Percentiles rank a stretch among this genome's conserved stretches.
These are phyloP conservation scores for Anaspis maculata DNA, from an alignment of 2,888 invertebrate genomes.

Conservation along the genomic window DNA sequence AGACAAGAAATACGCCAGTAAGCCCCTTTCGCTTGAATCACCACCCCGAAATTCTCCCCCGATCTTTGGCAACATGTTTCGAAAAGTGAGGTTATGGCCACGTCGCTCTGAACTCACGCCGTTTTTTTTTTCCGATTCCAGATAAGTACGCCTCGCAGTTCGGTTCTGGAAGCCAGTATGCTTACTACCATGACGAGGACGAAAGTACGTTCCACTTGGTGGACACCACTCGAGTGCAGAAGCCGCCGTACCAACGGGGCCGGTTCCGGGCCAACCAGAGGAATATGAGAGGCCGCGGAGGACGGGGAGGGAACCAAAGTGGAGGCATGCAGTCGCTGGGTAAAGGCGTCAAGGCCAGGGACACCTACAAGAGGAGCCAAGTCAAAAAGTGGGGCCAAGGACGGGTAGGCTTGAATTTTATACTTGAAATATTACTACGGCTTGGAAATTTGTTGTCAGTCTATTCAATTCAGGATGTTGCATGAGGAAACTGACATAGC, in stretches of 20 bases:
- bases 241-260: constrained; percentile 88
- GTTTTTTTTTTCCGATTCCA: constrained; percentile 34
- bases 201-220: constrained; percentile 98
- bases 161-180: constrained; percentile 92
- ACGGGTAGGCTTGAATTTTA: constrained; percentile 39
- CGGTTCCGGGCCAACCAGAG: constrained; percentile 76
- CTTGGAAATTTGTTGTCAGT: not conserved
- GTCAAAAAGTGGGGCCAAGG: constrained; percentile 84
- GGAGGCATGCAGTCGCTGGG: constrained; percentile 74
- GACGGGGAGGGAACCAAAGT: constrained; percentile 59
- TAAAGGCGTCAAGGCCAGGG: constrained; percentile 72
- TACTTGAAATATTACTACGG: constrained; percentile 4
- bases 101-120: not conserved
- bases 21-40: constrained; percentile 36
- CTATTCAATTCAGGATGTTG: too few species aligned
- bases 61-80: not conserved
- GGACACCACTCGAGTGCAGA: constrained; percentile 83
- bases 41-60: too few species aligned
- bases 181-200: constrained; percentile 98
- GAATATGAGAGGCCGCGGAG: constrained; percentile 58
- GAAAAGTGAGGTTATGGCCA: not conserved
- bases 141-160: constrained; percentile 89
- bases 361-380: constrained; percentile 61
- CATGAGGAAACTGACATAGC: too few species aligned
- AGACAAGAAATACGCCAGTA: constrained; percentile 89